Percentiles rank a stretch among this genome's conserved stretches.
Evolutionary conservation across 2,797 vertebrate genomes (phyloP).

Genomic region (Sebastolobus alascanus): DNA sequence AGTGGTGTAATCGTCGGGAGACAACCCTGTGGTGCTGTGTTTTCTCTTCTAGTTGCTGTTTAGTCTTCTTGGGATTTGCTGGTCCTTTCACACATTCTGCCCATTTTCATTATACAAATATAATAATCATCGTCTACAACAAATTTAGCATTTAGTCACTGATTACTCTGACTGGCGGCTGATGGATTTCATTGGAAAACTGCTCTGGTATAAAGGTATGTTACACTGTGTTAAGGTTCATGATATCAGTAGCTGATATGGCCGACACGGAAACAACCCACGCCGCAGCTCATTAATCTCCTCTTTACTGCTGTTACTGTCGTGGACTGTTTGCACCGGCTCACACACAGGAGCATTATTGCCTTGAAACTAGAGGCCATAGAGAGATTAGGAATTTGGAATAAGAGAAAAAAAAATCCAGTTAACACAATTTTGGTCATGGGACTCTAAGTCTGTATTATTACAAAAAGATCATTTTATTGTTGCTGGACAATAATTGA

Average conservation of each 20-base stretch:
- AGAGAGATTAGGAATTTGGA: background rate
- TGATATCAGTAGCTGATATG: background rate
- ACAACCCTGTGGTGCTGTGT: background rate
- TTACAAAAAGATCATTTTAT: background rate
- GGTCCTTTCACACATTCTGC: background rate
- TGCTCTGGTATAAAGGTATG: background rate
- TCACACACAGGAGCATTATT: background rate
- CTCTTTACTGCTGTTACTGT: background rate
- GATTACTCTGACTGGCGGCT: background rate
- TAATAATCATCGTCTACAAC: background rate
- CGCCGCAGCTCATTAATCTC: background rate
- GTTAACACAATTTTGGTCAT: background rate
- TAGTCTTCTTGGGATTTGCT: background rate
- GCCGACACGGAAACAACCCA: conserved; percentile 5
- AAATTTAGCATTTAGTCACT: background rate
- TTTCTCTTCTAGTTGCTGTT: conserved; percentile 6
- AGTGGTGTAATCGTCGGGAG: background rate
- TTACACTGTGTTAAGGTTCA: background rate
- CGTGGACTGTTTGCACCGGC: background rate
- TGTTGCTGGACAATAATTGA: background rate
- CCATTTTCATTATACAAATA: background rate
- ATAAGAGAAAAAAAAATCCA: background rate
- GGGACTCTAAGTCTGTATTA: background rate
- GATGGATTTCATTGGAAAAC: background rate
- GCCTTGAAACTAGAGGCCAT: conserved; percentile 15